Base-by-base conservation (phyloP, 2,888 invertebrate species). In the Hermodice carunculata region DNA sequence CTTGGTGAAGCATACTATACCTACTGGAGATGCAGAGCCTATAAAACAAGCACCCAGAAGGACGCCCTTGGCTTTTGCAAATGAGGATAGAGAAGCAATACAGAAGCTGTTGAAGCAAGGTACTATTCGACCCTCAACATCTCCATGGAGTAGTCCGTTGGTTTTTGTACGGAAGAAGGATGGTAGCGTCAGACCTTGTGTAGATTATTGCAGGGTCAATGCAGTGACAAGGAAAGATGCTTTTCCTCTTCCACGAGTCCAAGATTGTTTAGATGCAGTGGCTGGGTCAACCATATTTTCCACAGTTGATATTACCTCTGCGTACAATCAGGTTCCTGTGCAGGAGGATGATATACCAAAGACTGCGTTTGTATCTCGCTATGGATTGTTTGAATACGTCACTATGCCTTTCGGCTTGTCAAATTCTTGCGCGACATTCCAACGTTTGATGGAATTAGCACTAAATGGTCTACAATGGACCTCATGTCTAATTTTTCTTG, bases 401-500 rank as follows among this genome's bases (percentile, higher is more conserved):
- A 40, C 32, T 3, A 49, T 67, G 58, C 67, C 66, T 14, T 60
- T 67, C 19, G 67, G 67, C 6, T 44, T 67, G 19, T 31, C 44
- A 17, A 61, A 67, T 68, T 52, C 54, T 11, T 53, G 61, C 3
- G 52, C 44, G 11, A 67, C 66, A 8, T 67, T 67, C 54, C 40
- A 61, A 46, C 19, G 66, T 6, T 26, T 69, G 1, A 67, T 62
- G 66, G 60, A 67, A 29, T 26, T 11, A 14, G 53, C 34, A 2
- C 56, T 42, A 4, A 17, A 42, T n/a, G 37, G 53, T 11, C 19
- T 43, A 17, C 29, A 37, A 6, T 40, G 46, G 44, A 59, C 48
- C 22, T 17, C n/a, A 17, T 52, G 53, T 32, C 32, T 65, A n/a
- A n/a, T 64, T 26, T 67, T 71, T 72, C 64, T 71, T 5, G 62